These are phyloP conservation scores for Tineola bisselliella DNA, from an alignment of 2,888 invertebrate genomes.

Conservation along the genomic window DNA sequence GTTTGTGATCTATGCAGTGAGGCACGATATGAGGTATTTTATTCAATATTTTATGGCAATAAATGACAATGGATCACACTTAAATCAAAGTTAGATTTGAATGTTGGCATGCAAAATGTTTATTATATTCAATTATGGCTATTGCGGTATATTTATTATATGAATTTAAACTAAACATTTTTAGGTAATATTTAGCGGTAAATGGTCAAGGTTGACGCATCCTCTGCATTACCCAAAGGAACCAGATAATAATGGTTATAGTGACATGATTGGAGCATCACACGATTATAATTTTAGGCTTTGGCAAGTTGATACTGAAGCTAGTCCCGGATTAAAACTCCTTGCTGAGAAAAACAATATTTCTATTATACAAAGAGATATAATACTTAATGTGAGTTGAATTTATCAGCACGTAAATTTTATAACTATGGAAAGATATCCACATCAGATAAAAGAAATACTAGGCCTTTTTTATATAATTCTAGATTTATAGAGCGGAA, in stretches of 20 bases:
- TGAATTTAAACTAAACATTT: slow-evolving; percentile 1
- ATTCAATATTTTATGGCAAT: not conserved
- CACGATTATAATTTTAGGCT: slow-evolving; percentile 36
- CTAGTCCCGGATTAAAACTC: slow-evolving; percentile 32
- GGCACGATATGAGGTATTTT: slow-evolving; percentile 48
- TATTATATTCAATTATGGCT: too few relatives aligned
- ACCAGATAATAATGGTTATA: slow-evolving; percentile 50
- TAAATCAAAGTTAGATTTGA: too few relatives aligned
- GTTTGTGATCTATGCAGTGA: slow-evolving; percentile 48
- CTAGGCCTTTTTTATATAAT: not conserved
- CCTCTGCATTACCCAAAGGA: slow-evolving; percentile 47
- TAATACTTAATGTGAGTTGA: slow-evolving; percentile 35
- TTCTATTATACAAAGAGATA: slow-evolving; percentile 35
- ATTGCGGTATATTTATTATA: too few relatives aligned
- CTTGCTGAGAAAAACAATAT: slow-evolving; percentile 38
- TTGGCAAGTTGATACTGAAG: slow-evolving; percentile 39
- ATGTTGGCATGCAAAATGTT: too few relatives aligned
- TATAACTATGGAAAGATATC: not conserved
- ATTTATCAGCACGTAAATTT: too few relatives aligned
- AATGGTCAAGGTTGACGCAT: slow-evolving; percentile 51
- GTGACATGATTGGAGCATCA: slow-evolving; percentile 52
- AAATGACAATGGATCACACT: too few relatives aligned
- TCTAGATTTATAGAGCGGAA: too few relatives aligned
- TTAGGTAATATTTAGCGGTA: slow-evolving; percentile 46
- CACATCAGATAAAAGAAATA: not conserved